These are phyloP conservation scores for Hippocampus zosterae DNA, from an alignment of 2,113 vertebrate genomes.

Conservation along the genomic window DNA sequence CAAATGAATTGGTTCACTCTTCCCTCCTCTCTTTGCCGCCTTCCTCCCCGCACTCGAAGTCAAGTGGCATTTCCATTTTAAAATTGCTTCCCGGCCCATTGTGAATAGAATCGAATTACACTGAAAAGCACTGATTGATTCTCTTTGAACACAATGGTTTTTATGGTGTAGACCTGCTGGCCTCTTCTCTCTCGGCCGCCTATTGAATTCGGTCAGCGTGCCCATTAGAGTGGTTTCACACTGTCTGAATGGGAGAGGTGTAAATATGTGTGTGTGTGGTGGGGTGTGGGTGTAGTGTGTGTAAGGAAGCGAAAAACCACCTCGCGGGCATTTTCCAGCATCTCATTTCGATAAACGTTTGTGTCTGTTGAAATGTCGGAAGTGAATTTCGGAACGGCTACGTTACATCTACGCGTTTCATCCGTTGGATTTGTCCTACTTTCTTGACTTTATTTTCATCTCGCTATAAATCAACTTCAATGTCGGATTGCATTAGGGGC, in stretches of 20 bases:
- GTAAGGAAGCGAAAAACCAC: constrained; percentile 8
- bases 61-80: constrained; percentile 76
- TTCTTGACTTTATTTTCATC: background rate
- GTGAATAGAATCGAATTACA: constrained; percentile 75
- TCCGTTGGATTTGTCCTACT: background rate
- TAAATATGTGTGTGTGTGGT: constrained; percentile 27
- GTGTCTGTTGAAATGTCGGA: background rate
- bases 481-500: background rate
- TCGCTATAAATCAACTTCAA: background rate
- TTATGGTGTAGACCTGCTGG: constrained; percentile 62
- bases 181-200: constrained; percentile 31
- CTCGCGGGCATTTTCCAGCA: constrained; percentile 1
- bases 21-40: constrained; percentile 14
- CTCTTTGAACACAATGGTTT: constrained; percentile 72
- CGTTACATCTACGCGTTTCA: background rate
- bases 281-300: constrained; percentile 17
- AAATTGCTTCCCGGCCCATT: constrained; percentile 73
- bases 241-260: constrained; percentile 50
- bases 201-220: constrained; percentile 58
- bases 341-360: constrained; percentile 1
- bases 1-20: constrained; percentile 40
- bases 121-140: constrained; percentile 75
- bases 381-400: background rate
- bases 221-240: constrained; percentile 65
- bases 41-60: constrained; percentile 56